Percentiles rank a stretch among this genome's conserved stretches.
Conservation (phyloP, 2,113 vertebrate species). For the Syngnathus typhle region DNA sequence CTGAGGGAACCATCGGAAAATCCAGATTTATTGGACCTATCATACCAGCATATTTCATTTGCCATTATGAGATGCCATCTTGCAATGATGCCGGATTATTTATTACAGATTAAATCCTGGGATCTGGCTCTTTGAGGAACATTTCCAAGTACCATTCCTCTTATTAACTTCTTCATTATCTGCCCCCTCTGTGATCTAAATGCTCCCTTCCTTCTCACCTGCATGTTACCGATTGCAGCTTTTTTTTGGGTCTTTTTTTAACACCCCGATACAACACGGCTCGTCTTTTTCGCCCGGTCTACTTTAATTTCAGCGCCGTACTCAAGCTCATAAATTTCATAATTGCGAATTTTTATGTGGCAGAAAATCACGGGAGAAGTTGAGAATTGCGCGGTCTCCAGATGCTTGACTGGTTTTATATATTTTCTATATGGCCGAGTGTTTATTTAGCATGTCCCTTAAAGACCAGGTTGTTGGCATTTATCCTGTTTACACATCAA, state of each 20-base stretch:
- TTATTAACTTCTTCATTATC: conserved; percentile 99
- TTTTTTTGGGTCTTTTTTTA: conserved; percentile 44
- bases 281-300: conserved; percentile 39
- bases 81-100: conserved; percentile 99
- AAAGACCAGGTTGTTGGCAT: conserved; percentile 89
- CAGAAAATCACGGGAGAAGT: conserved; percentile 10
- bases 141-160: conserved; percentile 98
- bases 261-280: conserved; percentile 24
- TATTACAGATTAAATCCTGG: conserved; percentile 99
- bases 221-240: conserved; percentile 54
- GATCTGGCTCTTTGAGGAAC: conserved; percentile 96
- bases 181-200: conserved; percentile 84
- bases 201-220: conserved; percentile 62
- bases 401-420: conserved; percentile 47
- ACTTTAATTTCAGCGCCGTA: conserved; percentile 8
- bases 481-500: conserved; percentile 96
- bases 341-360: conserved; percentile 1
- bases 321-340: conserved; percentile 4
- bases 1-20: conserved; percentile 99
- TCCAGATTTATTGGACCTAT: conserved; percentile 99
- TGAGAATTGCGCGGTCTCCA: conserved; percentile 17
- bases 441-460: conserved; percentile 81
- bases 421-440: conserved; percentile 54
- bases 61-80: conserved; percentile 99
- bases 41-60: conserved; percentile 99